Base-by-base conservation (phyloP, 2,888 invertebrate species). In the Lasioglossum lativentre region DNA sequence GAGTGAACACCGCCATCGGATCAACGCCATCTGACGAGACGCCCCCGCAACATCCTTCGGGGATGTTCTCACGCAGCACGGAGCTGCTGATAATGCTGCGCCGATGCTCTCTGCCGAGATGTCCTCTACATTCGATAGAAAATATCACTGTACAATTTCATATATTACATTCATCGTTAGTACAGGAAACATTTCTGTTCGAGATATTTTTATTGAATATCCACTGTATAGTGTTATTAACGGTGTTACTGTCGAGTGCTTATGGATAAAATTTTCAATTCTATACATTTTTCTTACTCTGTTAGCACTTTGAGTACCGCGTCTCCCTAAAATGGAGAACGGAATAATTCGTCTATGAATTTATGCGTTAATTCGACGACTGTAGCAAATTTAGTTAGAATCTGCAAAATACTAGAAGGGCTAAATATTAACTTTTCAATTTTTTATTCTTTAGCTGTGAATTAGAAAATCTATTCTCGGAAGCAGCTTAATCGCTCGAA, bases 1-100 rank as follows among this genome's bases (percentile, higher is more conserved):
- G 68, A 68, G 34, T 40, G 23, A 40, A 16, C 63, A 30, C 59
- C 71, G 63, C 70, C 52, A 23, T 16, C 16, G 73, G 59, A 27
- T 70, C 83, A 84, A 52, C 82, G 83, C 83, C 83, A 84, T 84
- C 83, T 84, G 73, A 81, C 78, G 80, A 85, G 68, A 75, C 66
- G 23, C 52, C 23, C 23, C 63, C 59, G 66, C 63, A 84, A 80
- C 86, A 75, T 77, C 75, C 79, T 83, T 34, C 42, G 73, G 45
- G 47, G 63, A 76, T 40, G 59, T 59, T 84, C 68, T 74, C 30
- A 74, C 80, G 79, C 80, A 83, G 27, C 63, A 59, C 71, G 59
- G 42, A 83, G 52, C 85, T 40, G 74, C 84, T 84, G 85, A 86
- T 86, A 86, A 86, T 42, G 77, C 80, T 74, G 83, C 75, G 77